Evolutionary conservation across 2,888 invertebrate genomes (phyloP).

Genomic region (Ophion ventricosus): DNA sequence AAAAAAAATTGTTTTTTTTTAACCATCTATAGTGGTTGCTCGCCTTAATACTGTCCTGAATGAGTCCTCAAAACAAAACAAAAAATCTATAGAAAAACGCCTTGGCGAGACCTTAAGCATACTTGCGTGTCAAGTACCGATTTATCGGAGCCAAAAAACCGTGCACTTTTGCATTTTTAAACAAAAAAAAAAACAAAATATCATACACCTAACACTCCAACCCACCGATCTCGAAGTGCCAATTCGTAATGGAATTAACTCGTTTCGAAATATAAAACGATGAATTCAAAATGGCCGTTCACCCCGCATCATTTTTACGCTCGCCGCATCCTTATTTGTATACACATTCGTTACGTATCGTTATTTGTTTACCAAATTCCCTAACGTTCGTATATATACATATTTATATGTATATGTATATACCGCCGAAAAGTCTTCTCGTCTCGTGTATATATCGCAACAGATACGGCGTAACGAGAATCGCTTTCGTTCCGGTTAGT

Average conservation of each 20-base stretch:
- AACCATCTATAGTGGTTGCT: too few relatives aligned
- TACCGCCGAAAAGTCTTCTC: constrained; percentile 28
- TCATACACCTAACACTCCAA: neutral
- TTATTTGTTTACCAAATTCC: constrained; percentile 43
- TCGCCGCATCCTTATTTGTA: neutral
- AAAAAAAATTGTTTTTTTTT: too few relatives aligned
- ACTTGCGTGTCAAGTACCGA: too few relatives aligned
- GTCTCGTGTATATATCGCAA: constrained; percentile 18
- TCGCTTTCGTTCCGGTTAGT: constrained; percentile 61
- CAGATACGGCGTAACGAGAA: constrained; percentile 42
- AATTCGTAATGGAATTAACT: neutral
- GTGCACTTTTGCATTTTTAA: neutral
- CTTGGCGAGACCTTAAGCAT: too few relatives aligned
- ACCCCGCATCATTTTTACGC: neutral
- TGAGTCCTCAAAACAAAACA: too few relatives aligned
- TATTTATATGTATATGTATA: too few relatives aligned
- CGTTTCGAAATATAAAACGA: neutral
- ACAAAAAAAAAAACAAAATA: neutral
- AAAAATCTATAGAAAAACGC: too few relatives aligned
- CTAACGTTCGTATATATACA: neutral
- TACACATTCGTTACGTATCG: neutral
- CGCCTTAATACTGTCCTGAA: too few relatives aligned
- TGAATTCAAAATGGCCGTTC: neutral
- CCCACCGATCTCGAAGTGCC: neutral
- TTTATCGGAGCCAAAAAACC: neutral